Conservation (phyloP, 2,797 vertebrate genomes). For the Enteromius treurensis region DNA sequence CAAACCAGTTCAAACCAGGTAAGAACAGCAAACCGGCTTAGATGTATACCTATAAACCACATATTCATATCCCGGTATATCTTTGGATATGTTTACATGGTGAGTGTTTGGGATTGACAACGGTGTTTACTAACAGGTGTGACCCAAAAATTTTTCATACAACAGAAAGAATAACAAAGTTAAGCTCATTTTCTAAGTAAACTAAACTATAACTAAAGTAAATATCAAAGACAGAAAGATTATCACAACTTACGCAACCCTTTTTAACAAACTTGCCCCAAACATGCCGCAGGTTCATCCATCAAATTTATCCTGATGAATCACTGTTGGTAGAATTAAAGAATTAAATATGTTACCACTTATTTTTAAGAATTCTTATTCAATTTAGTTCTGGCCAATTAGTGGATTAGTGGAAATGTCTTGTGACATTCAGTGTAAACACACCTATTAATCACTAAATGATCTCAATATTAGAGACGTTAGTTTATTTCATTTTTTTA, state of each 20-base stretch:
- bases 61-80: not conserved
- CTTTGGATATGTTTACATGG: not conserved
- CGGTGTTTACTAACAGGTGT: constrained; percentile 14
- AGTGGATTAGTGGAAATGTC: not conserved
- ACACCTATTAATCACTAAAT: not conserved
- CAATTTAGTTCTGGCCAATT: not conserved
- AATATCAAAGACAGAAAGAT: constrained; percentile 1
- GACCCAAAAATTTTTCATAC: constrained; percentile 8
- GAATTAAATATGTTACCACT: not conserved
- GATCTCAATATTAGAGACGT: not conserved
- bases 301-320: not conserved
- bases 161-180: constrained; percentile 23
- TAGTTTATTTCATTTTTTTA: not conserved
- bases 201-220: constrained; percentile 5
- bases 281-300: not conserved
- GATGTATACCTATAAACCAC: not conserved
- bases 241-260: not conserved
- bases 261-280: not conserved
- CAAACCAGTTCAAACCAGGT: not conserved
- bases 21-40: not conserved
- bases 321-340: not conserved
- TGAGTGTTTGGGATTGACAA: not conserved
- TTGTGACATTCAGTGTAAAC: not conserved
- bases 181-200: constrained; percentile 28
- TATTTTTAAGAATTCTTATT: not conserved